A percentile compares a stretch with the other conserved stretches of the same genome.
Conservation (phyloP, 2,113 vertebrate species). For the Panthera leo region DNA sequence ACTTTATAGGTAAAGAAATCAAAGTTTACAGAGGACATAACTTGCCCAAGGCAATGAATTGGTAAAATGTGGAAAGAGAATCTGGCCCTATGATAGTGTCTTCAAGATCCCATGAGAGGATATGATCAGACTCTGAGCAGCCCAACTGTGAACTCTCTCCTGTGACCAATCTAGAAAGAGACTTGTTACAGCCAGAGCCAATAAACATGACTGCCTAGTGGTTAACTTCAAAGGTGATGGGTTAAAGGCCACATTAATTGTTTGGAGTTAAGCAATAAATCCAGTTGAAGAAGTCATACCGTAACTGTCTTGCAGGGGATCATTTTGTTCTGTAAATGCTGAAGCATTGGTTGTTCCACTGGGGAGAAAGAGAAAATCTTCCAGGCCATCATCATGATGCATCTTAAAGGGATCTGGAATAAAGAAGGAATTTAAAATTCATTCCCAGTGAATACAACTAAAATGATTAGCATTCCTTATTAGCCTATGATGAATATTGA, state of each 20-base stretch:
- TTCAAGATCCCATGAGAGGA: background rate
- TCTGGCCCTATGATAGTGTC: background rate
- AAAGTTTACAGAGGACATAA: background rate
- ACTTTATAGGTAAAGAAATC: background rate
- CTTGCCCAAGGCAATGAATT: background rate
- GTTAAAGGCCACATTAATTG: background rate
- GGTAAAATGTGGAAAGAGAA: background rate
- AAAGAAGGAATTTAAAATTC: slow-evolving; percentile 38
- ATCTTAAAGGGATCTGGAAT: slow-evolving; percentile 79
- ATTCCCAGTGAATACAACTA: background rate
- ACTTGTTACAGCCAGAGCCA: background rate
- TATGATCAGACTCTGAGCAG: background rate
- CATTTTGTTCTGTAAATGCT: slow-evolving; percentile 55
- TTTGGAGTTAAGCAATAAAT: background rate
- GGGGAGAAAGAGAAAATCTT: slow-evolving; percentile 72
- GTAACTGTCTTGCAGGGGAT: slow-evolving; percentile 38
- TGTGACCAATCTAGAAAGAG: background rate
- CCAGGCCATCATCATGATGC: slow-evolving; percentile 72
- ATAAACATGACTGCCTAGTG: background rate
- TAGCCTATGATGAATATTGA: background rate
- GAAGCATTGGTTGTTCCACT: slow-evolving; percentile 54
- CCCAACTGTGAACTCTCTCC: background rate
- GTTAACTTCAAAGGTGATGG: background rate
- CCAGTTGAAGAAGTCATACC: slow-evolving; percentile 70
- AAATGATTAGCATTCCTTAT: background rate